Evolutionary conservation across 2,888 invertebrate species (phyloP), one percentile per base, ranked within the genome.

Genomic region (Noctua fimbriata): DNA sequence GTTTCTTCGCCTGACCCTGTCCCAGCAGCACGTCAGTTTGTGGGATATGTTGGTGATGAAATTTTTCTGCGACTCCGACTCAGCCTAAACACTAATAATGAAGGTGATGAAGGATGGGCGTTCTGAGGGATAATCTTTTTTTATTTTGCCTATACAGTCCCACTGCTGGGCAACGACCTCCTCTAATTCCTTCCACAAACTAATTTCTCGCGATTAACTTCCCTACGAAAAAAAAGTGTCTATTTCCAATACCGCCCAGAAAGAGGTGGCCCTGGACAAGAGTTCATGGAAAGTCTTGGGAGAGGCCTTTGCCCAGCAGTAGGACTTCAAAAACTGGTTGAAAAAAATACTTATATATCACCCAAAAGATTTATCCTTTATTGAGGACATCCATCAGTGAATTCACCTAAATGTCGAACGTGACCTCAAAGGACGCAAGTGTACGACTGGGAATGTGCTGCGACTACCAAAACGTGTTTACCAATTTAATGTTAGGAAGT

Each of bases 401-500:
- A 94, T 93, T 92, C 92, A 91, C 90, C 79, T 89, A 91, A 78
- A 92, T 94, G 94, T 94, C 91, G 92, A 92, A 91, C 89, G 87
- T 88, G 91, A 92, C 93, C 93, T 93, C 85, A 91, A 91, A 93
- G 93, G 94, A 90, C 94, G 84, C 87, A 72, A 81, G 87, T 86
- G 83, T 76, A 69, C 69, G 41, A 70, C 67, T 67, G 41, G n/a
- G 60, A 79, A 87, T 88, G 90, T 81, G 91, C 70, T 66, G 79
- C 81, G 94, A 94, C 93, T 95, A 92, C 93, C 87, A 92, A 93
- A 91, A 90, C 86, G 49, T 89, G 84, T 89, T 88, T 87, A 86
- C 88, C 66, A 78, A 41, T 58, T 76, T 70, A 66, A 88, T 87
- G 72, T 81, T 83, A 81, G 82, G 81, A 79, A 83, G 80, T 79